These are phyloP conservation scores for Andrena fulva DNA, from an alignment of 2,888 invertebrate genomes.

Conservation along the genomic window DNA sequence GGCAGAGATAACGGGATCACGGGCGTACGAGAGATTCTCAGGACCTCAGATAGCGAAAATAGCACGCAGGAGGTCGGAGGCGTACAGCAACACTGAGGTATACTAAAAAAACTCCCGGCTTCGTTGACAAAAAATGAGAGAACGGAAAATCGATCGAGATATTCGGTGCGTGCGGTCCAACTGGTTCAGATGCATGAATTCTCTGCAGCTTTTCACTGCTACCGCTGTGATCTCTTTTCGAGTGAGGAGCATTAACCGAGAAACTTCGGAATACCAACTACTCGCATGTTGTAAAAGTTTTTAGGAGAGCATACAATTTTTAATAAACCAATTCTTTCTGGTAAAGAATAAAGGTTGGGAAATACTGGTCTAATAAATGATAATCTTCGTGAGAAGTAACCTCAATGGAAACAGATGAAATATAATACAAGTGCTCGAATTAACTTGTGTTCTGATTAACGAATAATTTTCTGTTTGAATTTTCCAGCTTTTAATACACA, in stretches of 20 bases:
- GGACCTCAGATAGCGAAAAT: constrained; percentile 97
- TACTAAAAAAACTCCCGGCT: constrained; percentile 65
- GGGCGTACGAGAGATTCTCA: constrained; percentile 96
- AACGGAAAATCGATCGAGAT: constrained; percentile 66
- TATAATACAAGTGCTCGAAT: not conserved
- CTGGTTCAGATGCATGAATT: constrained; percentile 43
- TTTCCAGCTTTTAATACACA: no score
- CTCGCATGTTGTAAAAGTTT: no score
- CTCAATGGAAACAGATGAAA: no score
- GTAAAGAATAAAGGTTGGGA: no score
- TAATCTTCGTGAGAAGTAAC: no score
- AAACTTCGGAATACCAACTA: not conserved
- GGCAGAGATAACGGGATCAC: constrained; percentile 93
- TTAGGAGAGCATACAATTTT: no score
- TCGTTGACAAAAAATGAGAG: constrained; percentile 63
- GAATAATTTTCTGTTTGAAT: not conserved
- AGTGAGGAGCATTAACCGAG: not conserved
- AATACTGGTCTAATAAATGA: no score
- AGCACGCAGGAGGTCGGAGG: constrained; percentile 88
- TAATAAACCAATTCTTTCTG: no score
- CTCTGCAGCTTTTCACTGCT: constrained; percentile 11
- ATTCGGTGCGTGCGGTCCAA: constrained; percentile 54
- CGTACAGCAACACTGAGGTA: constrained; percentile 92
- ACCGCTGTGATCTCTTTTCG: not conserved
- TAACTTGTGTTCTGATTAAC: not conserved